A percentile compares a stretch with the other conserved stretches of the same genome.
Conservation (phyloP, 92 coral and sea anemone genomes). For the Blastomussa wellsi region DNA sequence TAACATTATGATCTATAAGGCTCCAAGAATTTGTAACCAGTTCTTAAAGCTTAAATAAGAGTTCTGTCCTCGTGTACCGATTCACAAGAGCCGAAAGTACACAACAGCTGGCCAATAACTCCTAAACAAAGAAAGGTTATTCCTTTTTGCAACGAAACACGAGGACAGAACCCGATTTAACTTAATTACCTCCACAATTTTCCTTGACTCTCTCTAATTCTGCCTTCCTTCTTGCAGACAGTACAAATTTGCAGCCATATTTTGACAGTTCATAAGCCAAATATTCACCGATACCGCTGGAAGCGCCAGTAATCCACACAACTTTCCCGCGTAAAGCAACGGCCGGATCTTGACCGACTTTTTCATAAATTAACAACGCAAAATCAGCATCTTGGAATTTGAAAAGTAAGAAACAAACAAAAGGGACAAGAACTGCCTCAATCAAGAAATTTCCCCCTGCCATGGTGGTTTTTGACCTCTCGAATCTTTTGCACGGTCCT, state of each 20-base stretch:
- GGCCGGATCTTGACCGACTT: slow-evolving; percentile 55
- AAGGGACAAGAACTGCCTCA: slow-evolving; percentile 19
- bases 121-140: not conserved
- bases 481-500: not conserved
- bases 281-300: slow-evolving; percentile 69
- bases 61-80: no score
- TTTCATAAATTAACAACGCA: slow-evolving; percentile 49
- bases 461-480: not conserved
- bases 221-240: slow-evolving; percentile 64
- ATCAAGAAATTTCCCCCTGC: slow-evolving; percentile 3
- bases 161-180: not conserved
- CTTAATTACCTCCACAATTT: slow-evolving; percentile 61
- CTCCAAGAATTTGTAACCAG: no score
- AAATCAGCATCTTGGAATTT: slow-evolving; percentile 55
- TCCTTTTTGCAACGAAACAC: no score
- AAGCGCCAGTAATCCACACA: slow-evolving; percentile 69
- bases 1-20: no score
- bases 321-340: slow-evolving; percentile 32
- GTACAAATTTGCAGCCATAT: slow-evolving; percentile 54
- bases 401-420: slow-evolving; percentile 17
- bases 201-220: slow-evolving; percentile 56
- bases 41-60: no score
- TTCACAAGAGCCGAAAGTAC: no score
- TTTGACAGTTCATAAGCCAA: slow-evolving; percentile 61
- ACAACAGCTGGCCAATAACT: not conserved